These are phyloP conservation scores for Frieseomelitta varia DNA, from an alignment of 1,140 invertebrate species.

Conservation along the genomic window DNA sequence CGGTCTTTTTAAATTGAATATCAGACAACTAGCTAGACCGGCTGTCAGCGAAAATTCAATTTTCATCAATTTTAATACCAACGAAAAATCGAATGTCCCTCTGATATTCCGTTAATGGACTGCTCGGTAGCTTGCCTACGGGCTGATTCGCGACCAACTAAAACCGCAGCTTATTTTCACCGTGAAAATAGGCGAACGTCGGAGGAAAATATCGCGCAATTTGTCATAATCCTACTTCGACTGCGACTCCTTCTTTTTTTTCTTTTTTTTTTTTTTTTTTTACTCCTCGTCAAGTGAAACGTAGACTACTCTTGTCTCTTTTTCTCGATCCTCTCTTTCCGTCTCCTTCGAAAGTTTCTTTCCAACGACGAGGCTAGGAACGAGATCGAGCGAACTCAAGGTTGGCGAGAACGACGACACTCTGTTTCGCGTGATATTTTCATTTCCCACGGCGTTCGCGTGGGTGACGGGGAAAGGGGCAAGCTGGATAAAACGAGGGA, in stretches of 20 bases:
- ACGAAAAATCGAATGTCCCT: conserved; percentile 4
- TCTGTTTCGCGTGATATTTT: conserved; percentile 5
- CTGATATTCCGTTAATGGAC: not conserved
- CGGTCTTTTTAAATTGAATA: conserved; percentile 14
- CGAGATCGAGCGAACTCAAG: too few relatives aligned
- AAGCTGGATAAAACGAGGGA: conserved; percentile 20
- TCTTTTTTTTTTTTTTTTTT: not conserved
- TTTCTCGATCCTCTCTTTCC: too few relatives aligned
- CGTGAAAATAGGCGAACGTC: not conserved
- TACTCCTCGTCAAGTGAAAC: not conserved
- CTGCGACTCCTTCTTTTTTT: not conserved
- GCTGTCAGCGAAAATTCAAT: not conserved
- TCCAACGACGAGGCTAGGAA: too few relatives aligned
- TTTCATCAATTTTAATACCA: conserved; percentile 19
- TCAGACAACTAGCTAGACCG: not conserved
- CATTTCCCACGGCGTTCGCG: conserved; percentile 11
- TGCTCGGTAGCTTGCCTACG: not conserved
- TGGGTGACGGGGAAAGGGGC: too few relatives aligned
- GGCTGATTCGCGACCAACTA: not conserved
- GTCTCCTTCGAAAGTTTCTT: not conserved
- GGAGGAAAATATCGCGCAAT: not conserved
- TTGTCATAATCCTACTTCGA: not conserved
- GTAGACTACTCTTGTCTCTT: not conserved
- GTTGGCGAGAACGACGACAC: too few relatives aligned
- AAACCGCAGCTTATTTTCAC: conserved; percentile 3